Conservation (phyloP, 2,113 vertebrate genomes). For the Anolis sagrei region DNA sequence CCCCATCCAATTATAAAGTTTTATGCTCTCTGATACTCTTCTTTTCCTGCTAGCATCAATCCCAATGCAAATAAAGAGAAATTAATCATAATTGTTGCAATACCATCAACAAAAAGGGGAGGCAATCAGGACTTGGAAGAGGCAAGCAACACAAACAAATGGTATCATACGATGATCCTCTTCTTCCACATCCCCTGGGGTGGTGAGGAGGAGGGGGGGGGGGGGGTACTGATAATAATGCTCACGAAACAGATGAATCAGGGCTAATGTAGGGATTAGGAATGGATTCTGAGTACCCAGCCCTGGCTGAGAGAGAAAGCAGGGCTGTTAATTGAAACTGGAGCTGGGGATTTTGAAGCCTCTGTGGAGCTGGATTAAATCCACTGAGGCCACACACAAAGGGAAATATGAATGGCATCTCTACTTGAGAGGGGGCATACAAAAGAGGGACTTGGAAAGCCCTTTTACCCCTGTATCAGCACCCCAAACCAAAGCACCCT, state of each 20-base stretch:
- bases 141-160: constrained; percentile 82
- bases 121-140: constrained; percentile 76
- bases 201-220: too few species aligned
- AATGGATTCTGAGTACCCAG: constrained; percentile 66
- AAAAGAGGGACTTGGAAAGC: constrained; percentile 6
- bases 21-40: constrained; percentile 73
- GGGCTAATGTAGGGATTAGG: constrained; percentile 74
- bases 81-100: constrained; percentile 83
- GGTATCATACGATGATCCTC: constrained; percentile 72
- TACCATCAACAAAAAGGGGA: constrained; percentile 48
- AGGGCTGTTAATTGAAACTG: constrained; percentile 75
- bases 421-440: constrained; percentile 53
- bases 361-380: constrained; percentile 71
- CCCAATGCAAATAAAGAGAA: constrained; percentile 72
- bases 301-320: constrained; percentile 50
- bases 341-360: constrained; percentile 71
- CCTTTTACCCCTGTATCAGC: background rate
- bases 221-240: constrained; percentile 59
- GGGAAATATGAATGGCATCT: constrained; percentile 71
- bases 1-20: constrained; percentile 73
- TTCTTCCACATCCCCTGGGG: constrained; percentile 60
- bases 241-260: constrained; percentile 74
- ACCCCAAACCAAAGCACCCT: too few species aligned
- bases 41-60: constrained; percentile 74
- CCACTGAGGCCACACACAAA: constrained; percentile 60